These are phyloP conservation scores for Leucoraja ocellata DNA, from an alignment of 2,797 vertebrate genomes.

Conservation along the genomic window DNA sequence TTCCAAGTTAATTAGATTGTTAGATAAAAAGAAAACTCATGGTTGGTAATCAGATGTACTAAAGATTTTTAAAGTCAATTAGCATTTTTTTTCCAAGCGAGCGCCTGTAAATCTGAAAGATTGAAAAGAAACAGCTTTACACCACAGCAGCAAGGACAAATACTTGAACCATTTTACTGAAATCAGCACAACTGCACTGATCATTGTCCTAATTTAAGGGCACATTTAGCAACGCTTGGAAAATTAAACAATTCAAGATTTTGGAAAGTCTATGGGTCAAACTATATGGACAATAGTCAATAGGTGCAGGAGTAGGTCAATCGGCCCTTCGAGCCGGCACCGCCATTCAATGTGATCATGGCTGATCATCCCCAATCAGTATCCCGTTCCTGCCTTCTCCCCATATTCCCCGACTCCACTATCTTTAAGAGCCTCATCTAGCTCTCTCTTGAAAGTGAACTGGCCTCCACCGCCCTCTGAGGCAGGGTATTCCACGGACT, in stretches of 20 bases:
- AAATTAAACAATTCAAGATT: neutral
- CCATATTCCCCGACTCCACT: no score
- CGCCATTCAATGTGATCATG: no score
- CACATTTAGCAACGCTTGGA: neutral
- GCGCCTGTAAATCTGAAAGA: neutral
- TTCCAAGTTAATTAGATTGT: neutral
- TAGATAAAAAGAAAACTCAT: neutral
- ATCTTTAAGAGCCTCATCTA: no score
- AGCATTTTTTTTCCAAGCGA: neutral
- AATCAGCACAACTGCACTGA: neutral
- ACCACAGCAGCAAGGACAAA: neutral
- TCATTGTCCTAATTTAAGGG: neutral
- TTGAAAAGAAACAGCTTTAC: neutral
- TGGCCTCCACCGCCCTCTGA: no score
- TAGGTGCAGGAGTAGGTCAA: no score
- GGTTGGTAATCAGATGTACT: neutral
- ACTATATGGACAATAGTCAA: neutral
- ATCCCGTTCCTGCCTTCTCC: no score
- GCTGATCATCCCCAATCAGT: no score
- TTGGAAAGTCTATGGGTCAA: neutral
- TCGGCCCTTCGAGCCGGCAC: no score
- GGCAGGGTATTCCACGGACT: no score
- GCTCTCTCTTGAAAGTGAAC: no score
- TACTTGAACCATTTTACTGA: conserved; percentile 2
- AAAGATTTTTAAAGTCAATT: neutral